Base-by-base conservation (phyloP, 1,140 invertebrate genomes). In the Thaumetopoea pityocampa region DNA sequence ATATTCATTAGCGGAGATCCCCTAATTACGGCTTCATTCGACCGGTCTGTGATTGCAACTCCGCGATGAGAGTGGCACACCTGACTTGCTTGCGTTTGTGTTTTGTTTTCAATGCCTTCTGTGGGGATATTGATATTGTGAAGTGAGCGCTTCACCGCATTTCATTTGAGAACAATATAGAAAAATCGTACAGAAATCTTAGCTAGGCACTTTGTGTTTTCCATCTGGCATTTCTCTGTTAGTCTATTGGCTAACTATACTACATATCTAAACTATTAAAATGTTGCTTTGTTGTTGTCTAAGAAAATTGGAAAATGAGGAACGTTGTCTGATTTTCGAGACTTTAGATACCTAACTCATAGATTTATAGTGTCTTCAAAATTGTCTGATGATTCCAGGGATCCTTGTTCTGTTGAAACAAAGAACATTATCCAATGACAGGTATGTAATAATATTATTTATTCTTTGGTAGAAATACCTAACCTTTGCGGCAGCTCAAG, bases 1-100 rank as follows among this genome's bases (percentile, higher is more conserved):
- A 83, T 83, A 76, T 76, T 78, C 67, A 80, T 83, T 82, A 79
- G 40, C 30, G 17, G 45, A 55, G 51, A 67, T 58, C 71, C 77
- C 74, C 69, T 79, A 79, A 78, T 77, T 76, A 76, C 60, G 51
- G 48, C 43, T 64, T 51, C 66, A 60, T 55, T 76, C 70, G 65
- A 66, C 61, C 78, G 44, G 63, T 33, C 32, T 18, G 15, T 20
- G 15, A 34, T 52, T 11, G 61, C 15, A 26, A 32, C 45, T 41
- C 32, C 22, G 47, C 64, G 62, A 74, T 71, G 65, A 60, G 58
- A 66, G 59, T 56, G 49, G 41, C 43, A 62, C 76, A 82, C 74
- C 76, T 78, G 73, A 80, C 64, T 78, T 74, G 59, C 57, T 69
- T 38, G 32, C 40, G 49, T 58, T 69, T 38, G 32, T 40, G 49